Evolutionary conservation across 2,113 vertebrate species (phyloP).

Genomic region (Mesocricetus auratus): DNA sequence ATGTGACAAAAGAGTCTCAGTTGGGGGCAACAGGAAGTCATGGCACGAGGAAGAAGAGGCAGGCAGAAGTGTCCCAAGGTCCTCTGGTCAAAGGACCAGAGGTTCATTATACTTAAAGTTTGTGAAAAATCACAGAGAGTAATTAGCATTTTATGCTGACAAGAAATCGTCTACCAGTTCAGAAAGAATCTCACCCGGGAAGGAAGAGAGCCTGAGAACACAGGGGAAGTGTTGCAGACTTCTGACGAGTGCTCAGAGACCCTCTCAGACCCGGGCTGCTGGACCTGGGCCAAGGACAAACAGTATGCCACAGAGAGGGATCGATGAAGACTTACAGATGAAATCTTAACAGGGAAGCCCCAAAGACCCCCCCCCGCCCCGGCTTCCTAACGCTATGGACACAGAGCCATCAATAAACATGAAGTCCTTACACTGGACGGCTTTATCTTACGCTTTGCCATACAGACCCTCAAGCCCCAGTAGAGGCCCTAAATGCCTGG

Average conservation of each 20-base stretch:
- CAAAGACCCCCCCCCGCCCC: background rate
- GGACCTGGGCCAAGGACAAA: background rate
- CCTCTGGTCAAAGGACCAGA: background rate
- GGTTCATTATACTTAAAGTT: background rate
- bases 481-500: fast-evolving
- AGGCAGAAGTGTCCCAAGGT: background rate
- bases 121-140: background rate
- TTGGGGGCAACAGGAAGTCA: background rate
- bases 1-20: background rate
- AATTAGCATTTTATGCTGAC: background rate
- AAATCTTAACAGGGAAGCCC: background rate
- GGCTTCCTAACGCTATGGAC: background rate
- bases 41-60: fast-evolving
- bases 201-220: background rate
- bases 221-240: background rate
- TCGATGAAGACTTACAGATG: background rate
- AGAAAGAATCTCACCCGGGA: background rate
- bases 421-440: background rate
- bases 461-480: background rate
- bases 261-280: background rate
- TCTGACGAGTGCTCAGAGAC: background rate
- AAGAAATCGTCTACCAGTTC: background rate
- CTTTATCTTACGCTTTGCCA: background rate
- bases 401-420: background rate
- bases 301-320: background rate